Base-by-base conservation (phyloP, 1,140 invertebrate genomes). In the Solen grandis region DNA sequence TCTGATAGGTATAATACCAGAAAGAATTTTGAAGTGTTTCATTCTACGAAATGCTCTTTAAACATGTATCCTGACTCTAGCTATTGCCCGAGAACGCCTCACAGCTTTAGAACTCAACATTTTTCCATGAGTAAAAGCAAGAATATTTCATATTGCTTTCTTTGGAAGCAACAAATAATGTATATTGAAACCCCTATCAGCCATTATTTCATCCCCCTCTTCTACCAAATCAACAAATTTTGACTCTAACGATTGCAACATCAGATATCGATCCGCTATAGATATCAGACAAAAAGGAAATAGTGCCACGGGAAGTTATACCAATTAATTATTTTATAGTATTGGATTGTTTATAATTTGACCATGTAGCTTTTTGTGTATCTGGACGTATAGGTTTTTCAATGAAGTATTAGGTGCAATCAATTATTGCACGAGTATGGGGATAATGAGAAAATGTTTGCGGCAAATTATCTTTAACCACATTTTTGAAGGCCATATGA, bases 371-470 rank as follows among this genome's bases (percentile, higher is more conserved):
- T 25, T 62, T 74, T 33, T 74, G 55, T 10, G 72, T 59, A 31
- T 25, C 55, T 62, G 72, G 72, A 36, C 25, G 10, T 50, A 74
- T n/a, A 27, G 59, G 72, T 31, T 62, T 62, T 27, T 74, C 3
- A 29, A 74, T 41, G 35, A 38, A 74, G 16, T 74, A 74, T 29
- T 74, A 55, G 19, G 72, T 74, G 41, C 54, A 73, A 54, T 73
- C 54, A 57, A 73, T 73, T 1, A 73, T 73, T 19, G 31, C 69
- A 16, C 69, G 19, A 25, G 69, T 57, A 4, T 31, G 57, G 36
- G 54, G 69, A 16, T 57, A 72, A 19, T 57, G 31, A 5, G 50
- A 54, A 29, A 72, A 55, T 4, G 19, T n/a, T 1, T 14, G n/a
- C 36, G 50, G 69, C 5, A 72, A 36, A 27, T 72, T 36, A 8